Evolutionary conservation across 2,113 vertebrate genomes (phyloP).

Genomic region (Centropristis striata): DNA sequence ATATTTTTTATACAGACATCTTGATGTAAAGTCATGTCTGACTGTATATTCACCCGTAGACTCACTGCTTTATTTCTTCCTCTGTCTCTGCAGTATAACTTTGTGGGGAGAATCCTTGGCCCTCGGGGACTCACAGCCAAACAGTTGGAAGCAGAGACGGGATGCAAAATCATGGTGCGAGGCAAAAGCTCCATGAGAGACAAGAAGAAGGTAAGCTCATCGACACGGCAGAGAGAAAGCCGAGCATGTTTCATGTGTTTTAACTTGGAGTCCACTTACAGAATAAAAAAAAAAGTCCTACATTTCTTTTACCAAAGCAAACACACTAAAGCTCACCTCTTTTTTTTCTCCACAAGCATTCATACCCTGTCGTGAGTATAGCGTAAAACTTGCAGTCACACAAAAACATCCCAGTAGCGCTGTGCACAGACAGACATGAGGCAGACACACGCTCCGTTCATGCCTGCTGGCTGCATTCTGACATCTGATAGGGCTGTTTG

Average conservation of each 20-base stretch:
- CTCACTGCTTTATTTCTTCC: slow-evolving; percentile 44
- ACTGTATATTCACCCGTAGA: slow-evolving; percentile 5
- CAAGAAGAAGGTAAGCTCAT: slow-evolving; percentile 87
- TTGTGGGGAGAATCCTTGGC: slow-evolving; percentile 89
- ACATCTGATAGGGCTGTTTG: slow-evolving; percentile 68
- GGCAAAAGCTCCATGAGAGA: slow-evolving; percentile 90
- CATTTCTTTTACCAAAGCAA: slow-evolving; percentile 1
- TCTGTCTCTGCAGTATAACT: slow-evolving; percentile 86
- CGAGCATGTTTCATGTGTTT: slow-evolving; percentile 12
- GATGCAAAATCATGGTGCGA: slow-evolving; percentile 91
- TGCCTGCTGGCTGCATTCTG: slow-evolving; percentile 59
- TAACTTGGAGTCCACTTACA: no score
- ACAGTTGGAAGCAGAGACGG: slow-evolving; percentile 89
- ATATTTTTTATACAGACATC: neutral
- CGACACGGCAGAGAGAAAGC: neutral
- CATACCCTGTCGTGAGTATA: slow-evolving; percentile 10
- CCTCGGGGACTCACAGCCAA: slow-evolving; percentile 89
- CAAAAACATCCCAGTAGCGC: slow-evolving; percentile 11
- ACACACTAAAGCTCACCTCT: no score
- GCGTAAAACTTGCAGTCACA: slow-evolving; percentile 26
- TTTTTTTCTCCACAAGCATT: slow-evolving; percentile 14
- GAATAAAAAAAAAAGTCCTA: neutral
- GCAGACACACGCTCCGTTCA: slow-evolving; percentile 16
- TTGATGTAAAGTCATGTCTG: neutral
- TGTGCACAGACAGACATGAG: slow-evolving; percentile 47